Conservation (phyloP, 1,140 invertebrate genomes). For the Luehdorfia chinensis region DNA sequence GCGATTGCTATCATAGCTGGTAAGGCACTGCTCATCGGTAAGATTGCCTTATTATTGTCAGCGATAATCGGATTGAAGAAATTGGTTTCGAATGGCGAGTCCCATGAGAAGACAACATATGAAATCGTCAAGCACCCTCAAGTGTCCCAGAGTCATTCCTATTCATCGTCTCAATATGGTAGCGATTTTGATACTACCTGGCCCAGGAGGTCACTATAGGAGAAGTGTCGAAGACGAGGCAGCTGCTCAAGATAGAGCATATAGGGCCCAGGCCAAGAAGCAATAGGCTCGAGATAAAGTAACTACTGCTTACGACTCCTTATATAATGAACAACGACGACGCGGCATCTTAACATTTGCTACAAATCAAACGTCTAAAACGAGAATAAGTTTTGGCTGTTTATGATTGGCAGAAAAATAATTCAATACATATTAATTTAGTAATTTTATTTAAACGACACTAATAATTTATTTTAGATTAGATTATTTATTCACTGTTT, state of each 20-base stretch:
- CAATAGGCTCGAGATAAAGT: constrained; percentile 38
- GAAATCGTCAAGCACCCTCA: constrained; percentile 92
- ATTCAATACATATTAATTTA: constrained; percentile 36
- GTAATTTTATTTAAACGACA: constrained; percentile 41
- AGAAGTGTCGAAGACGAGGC: constrained; percentile 79
- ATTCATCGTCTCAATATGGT: constrained; percentile 85
- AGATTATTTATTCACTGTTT: constrained; percentile 1
- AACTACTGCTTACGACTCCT: constrained; percentile 60
- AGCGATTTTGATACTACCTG: constrained; percentile 79
- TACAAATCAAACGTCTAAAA: constrained; percentile 26
- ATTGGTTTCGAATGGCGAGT: constrained; percentile 79
- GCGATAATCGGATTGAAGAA: constrained; percentile 88
- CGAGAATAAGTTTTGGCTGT: constrained; percentile 18
- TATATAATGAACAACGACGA: constrained; percentile 46
- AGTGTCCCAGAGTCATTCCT: constrained; percentile 85
- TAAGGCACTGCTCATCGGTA: constrained; percentile 85
- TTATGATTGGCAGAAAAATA: background rate
- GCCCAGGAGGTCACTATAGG: constrained; percentile 79
- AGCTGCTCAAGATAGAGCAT: constrained; percentile 78
- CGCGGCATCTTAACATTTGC: constrained; percentile 40
- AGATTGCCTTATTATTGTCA: constrained; percentile 86
- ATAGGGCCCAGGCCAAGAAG: constrained; percentile 72
- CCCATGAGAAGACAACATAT: constrained; percentile 87
- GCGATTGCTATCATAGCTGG: constrained; percentile 86
- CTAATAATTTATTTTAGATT: constrained; percentile 21